Evolutionary conservation across 1,140 invertebrate genomes (phyloP).

Genomic region (Pseudobourletiella spinata): DNA sequence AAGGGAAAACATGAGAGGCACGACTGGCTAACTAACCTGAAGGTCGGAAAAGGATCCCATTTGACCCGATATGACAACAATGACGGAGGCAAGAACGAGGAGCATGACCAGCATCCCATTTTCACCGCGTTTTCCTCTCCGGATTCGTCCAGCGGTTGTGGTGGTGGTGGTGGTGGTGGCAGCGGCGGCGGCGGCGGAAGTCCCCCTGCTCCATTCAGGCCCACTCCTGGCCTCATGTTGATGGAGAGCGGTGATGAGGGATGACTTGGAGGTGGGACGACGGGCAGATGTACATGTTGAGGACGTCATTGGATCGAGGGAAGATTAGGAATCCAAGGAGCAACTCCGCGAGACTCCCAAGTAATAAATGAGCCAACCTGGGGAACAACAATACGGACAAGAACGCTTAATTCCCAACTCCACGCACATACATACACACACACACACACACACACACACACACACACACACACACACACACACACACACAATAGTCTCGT

Average conservation of each 20-base stretch:
- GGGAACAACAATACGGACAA: too few relatives aligned
- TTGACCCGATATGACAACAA: conserved; percentile 1
- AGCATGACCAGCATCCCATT: not conserved
- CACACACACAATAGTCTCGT: too few relatives aligned
- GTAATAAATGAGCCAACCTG: too few relatives aligned
- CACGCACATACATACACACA: too few relatives aligned
- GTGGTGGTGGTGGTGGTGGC: not conserved
- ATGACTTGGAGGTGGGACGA: not conserved
- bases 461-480: too few relatives aligned
- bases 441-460: too few relatives aligned
- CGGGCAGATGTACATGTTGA: not conserved
- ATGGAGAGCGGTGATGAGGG: not conserved
- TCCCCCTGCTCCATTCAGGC: not conserved
- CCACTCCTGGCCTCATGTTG: too few relatives aligned
- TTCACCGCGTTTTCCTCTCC: not conserved
- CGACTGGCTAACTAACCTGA: not conserved
- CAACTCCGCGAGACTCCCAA: not conserved
- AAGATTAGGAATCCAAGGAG: too few relatives aligned
- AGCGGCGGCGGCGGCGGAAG: not conserved
- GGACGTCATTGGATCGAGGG: not conserved
- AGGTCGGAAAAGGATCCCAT: conserved; percentile 6
- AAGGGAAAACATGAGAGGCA: not conserved
- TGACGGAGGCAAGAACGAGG: not conserved
- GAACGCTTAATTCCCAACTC: too few relatives aligned
- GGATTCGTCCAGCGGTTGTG: not conserved